Evolutionary conservation across 2,797 vertebrate genomes (phyloP).

Genomic region (Nothura maculosa): DNA sequence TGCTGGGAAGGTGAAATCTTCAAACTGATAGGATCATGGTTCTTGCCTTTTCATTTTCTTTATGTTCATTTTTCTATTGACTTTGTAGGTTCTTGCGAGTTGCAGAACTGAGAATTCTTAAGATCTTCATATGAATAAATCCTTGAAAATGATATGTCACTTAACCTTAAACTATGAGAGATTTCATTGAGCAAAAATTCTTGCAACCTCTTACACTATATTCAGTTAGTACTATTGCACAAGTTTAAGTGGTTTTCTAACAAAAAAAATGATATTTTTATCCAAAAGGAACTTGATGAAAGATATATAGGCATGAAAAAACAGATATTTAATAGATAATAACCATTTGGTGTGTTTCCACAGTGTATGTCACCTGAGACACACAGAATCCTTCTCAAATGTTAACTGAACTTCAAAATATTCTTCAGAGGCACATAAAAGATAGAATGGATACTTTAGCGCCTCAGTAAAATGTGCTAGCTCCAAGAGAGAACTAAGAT

Average conservation of each 20-base stretch:
- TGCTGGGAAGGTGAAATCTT: neutral
- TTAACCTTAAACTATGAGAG: accelerated
- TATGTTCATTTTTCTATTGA: neutral
- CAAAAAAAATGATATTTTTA: constrained; percentile 1
- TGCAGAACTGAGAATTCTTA: neutral
- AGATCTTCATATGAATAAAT: neutral
- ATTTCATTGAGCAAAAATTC: neutral
- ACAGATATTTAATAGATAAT: neutral
- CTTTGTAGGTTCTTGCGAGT: neutral
- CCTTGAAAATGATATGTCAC: neutral
- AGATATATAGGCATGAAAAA: neutral
- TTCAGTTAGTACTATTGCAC: neutral
- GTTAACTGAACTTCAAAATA: constrained; percentile 49
- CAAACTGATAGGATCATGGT: neutral
- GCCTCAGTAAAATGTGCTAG: constrained; percentile 5
- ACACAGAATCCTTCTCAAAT: constrained; percentile 55
- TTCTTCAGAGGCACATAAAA: constrained; percentile 55
- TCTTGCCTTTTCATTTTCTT: neutral
- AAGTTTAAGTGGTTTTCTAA: constrained; percentile 25
- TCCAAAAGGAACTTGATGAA: neutral
- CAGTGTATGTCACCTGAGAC: constrained; percentile 15
- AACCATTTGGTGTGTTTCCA: constrained; percentile 26
- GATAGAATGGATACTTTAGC: constrained; percentile 26
- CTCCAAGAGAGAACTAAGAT: constrained; percentile 37
- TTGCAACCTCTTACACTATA: neutral